Evolutionary conservation across 2,113 vertebrate genomes (phyloP).

Genomic region (Ailuropoda melanoleuca): DNA sequence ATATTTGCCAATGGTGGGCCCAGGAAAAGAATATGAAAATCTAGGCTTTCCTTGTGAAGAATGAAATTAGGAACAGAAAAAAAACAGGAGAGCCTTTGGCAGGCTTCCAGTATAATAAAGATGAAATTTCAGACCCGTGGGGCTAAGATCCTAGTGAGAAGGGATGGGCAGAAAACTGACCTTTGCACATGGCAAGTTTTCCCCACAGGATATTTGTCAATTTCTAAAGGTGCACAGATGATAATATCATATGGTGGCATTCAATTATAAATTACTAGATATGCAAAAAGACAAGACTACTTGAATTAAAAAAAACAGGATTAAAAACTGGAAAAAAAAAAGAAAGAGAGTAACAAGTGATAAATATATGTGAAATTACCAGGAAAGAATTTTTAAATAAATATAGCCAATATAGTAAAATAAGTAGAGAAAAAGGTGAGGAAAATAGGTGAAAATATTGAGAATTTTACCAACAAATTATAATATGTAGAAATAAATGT

Average conservation of each 20-base stretch:
- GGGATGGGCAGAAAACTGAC: not conserved
- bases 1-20: not conserved
- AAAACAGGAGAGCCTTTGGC: not conserved
- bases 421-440: not conserved
- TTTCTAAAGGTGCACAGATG: not conserved
- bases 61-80: not conserved
- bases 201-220: not conserved
- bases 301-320: not conserved
- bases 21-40: not conserved
- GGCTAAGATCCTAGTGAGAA: not conserved
- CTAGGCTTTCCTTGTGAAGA: not conserved
- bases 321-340: not conserved
- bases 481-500: conserved; percentile 1
- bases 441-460: not conserved
- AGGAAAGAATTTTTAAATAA: not conserved
- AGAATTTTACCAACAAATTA: not conserved
- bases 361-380: not conserved
- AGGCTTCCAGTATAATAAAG: not conserved
- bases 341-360: not conserved
- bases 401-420: not conserved
- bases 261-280: not conserved
- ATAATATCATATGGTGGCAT: not conserved
- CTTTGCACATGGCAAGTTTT: not conserved
- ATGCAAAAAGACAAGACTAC: not conserved
- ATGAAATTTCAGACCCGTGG: not conserved